These are phyloP conservation scores for Tipula lateralis DNA, from an alignment of 2,888 invertebrate species.

Conservation along the genomic window DNA sequence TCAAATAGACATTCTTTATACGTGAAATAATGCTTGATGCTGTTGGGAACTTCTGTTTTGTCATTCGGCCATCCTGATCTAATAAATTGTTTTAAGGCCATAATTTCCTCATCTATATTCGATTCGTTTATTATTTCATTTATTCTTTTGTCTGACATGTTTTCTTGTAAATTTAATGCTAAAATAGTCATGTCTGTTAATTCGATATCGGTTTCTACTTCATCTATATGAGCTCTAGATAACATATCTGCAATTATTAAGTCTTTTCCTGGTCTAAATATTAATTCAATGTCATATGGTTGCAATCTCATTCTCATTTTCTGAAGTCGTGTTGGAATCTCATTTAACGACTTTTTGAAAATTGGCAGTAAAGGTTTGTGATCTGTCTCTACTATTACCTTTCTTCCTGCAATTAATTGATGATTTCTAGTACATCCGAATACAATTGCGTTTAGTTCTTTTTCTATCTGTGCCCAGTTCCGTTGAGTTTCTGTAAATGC, in stretches of 20 bases:
- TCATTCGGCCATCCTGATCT: conserved; percentile 33
- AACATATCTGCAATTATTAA: conserved; percentile 36
- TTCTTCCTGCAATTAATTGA: no score
- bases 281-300: conserved; percentile 34
- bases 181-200: no score
- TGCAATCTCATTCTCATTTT: no score
- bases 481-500: conserved; percentile 35
- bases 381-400: no score
- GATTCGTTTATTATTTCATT: not conserved
- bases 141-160: not conserved
- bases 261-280: conserved; percentile 36
- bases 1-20: conserved; percentile 32
- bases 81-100: not conserved
- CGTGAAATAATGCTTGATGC: conserved; percentile 29
- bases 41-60: conserved; percentile 32
- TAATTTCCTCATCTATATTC: not conserved
- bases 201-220: no score
- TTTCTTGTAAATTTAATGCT: conserved; percentile 28
- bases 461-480: conserved; percentile 35
- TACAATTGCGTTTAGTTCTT: no score
- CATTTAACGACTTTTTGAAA: no score
- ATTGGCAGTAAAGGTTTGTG: no score
- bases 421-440: no score
- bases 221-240: no score
- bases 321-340: no score